Evolutionary conservation across 2,113 vertebrate species (phyloP), one percentile per base, ranked within the genome.

Genomic region (Hydrochoerus hydrochaeris): DNA sequence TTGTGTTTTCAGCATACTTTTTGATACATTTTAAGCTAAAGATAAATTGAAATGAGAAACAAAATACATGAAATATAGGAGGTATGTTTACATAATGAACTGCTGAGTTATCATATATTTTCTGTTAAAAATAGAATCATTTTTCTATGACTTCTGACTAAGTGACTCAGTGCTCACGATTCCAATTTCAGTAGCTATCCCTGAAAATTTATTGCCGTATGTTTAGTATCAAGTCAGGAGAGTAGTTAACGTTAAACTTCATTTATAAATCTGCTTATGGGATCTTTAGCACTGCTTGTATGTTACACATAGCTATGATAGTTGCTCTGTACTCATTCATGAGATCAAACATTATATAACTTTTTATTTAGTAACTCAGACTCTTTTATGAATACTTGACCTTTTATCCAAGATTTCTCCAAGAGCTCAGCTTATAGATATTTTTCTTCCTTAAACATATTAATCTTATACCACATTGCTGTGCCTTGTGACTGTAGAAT

Each of bases 61-160:
- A 92, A 84, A 94, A 94, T 82, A 20, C 6, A 80, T 62, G 49
- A 80, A 95, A 71, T 63, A 30, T 2, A 62, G 78, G 32, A 17
- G 78, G 13, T 12, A 78, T 16, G 41, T 94, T 88, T 82, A 73
- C 1, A 65, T 17, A 85, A 65, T 75, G 80, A 94, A 52, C 19
- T 82, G 65, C 49, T 81, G 94, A 94, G 95, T 88, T 88, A 71
- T 60, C 46, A 94, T 30, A n/a, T 86, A 52, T 75, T 93, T 93
- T 75, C 69, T 93, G 96, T 91, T 38, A 80, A 91, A 95, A 71
- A 69, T 52, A 28, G 32, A 84, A 67, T 22, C 1, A 1, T 85
- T 81, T 38, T 94, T 92, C 88, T 85, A 65, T 94, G n/a, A 65
- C 93, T 63, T 92, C 63, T 46, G 46, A 4, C 46, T 90, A 83